A percentile compares a stretch with the other conserved stretches of the same genome.
These are phyloP conservation scores for Gouania willdenowi DNA, from an alignment of 2,797 vertebrate species.

Conservation along the genomic window DNA sequence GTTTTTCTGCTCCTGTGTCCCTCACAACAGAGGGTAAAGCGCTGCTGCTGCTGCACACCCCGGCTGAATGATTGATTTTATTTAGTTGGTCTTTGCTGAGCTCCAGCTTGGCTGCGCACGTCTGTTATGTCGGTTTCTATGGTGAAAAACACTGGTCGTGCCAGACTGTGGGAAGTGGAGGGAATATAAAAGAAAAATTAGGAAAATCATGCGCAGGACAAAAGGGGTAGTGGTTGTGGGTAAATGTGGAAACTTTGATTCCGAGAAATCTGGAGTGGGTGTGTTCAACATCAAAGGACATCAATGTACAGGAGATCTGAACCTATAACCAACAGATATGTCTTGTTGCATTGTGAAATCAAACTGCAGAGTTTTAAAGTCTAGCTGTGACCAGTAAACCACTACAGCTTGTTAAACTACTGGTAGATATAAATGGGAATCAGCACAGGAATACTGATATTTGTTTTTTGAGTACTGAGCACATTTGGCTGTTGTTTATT, in stretches of 20 bases:
- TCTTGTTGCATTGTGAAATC: no score
- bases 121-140: slow-evolving; percentile 97
- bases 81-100: slow-evolving; percentile 79
- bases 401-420: no score
- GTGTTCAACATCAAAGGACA: slow-evolving; percentile 59
- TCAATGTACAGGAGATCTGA: no score
- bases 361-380: no score
- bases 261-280: slow-evolving; percentile 70
- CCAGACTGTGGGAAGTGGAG: slow-evolving; percentile 74
- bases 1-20: no score
- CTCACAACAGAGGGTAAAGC: not conserved
- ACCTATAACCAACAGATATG: no score
- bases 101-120: slow-evolving; percentile 69
- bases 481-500: no score
- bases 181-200: slow-evolving; percentile 41
- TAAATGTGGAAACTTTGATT: slow-evolving; percentile 69
- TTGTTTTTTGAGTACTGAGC: no score
- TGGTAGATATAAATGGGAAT: no score
- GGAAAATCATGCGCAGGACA: slow-evolving; percentile 43
- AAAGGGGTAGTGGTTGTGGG: slow-evolving; percentile 1
- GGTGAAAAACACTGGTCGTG: slow-evolving; percentile 81
- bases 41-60: slow-evolving; percentile 44
- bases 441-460: no score
- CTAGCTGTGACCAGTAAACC: no score
- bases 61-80: slow-evolving; percentile 70